phyloP scores from a whole-genome alignment of 2,113 vertebrate genomes.

The Spea multiplicata region DNA sequence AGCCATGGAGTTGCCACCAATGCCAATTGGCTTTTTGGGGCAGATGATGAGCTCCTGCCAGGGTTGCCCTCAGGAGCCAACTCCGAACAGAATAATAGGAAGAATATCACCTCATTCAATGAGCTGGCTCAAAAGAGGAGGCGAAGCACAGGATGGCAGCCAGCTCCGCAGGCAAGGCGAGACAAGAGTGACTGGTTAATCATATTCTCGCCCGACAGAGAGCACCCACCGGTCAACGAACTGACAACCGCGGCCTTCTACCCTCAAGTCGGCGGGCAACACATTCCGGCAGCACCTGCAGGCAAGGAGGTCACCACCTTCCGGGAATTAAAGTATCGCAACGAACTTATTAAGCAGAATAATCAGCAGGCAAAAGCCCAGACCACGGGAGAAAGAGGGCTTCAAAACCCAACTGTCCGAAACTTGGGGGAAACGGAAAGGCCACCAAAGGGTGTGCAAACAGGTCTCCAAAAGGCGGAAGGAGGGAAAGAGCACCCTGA shows the following conservation, averaged over 20 bases:
- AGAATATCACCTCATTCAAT: conserved; percentile 82
- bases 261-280: neutral
- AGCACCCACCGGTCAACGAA: conserved; percentile 62
- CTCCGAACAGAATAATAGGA: conserved; percentile 41
- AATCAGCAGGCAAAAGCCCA: conserved; percentile 58
- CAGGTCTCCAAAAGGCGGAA: neutral
- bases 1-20: neutral
- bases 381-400: neutral
- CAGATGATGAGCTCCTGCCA: neutral
- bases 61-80: neutral
- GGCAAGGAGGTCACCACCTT: conserved; percentile 85
- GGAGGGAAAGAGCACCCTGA: neutral
- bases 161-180: conserved; percentile 67
- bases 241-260: conserved; percentile 51
- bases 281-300: neutral
- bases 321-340: conserved; percentile 83
- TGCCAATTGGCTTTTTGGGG: neutral
- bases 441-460: neutral
- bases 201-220: conserved; percentile 84
- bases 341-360: conserved; percentile 60
- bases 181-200: conserved; percentile 90
- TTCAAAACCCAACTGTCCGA: neutral
- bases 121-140: conserved; percentile 84
- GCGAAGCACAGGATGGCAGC: conserved; percentile 52
- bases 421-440: neutral